A percentile compares a stretch with the other conserved stretches of the same genome.
These are phyloP conservation scores for Eulemur coronatus DNA, from an alignment of 2,797 vertebrate genomes.

Conservation along the genomic window DNA sequence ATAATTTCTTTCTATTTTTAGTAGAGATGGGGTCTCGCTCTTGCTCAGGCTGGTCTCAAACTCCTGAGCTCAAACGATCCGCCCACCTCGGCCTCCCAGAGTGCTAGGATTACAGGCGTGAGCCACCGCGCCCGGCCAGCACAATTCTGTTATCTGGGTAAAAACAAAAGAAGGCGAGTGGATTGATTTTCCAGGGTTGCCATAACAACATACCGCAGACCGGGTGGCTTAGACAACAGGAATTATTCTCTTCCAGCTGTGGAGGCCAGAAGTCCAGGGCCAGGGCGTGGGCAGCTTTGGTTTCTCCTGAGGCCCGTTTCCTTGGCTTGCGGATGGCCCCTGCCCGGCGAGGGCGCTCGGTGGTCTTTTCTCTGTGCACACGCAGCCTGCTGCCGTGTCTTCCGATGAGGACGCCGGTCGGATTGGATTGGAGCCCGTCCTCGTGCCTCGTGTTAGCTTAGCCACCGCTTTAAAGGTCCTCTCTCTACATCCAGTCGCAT, in stretches of 20 bases:
- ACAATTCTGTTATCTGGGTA: neutral
- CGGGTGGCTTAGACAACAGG: neutral
- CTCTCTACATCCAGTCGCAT: neutral
- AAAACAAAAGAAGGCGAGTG: neutral
- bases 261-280: neutral
- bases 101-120: too few species aligned
- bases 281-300: neutral
- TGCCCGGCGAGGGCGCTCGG: rapidly evolving
- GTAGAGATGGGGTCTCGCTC: too few species aligned
- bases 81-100: too few species aligned
- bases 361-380: neutral
- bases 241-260: neutral
- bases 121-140: too few species aligned
- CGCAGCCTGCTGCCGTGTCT: too few species aligned
- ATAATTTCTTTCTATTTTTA: too few species aligned
- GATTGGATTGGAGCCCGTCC: neutral
- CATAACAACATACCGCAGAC: neutral
- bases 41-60: too few species aligned
- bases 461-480: neutral
- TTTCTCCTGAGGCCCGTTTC: neutral
- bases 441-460: neutral
- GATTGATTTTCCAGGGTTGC: neutral
- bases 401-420: neutral
- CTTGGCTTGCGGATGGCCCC: neutral
- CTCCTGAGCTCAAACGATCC: too few species aligned